Conservation (phyloP, 2,888 invertebrate genomes). For the Loripinus fragilis region DNA sequence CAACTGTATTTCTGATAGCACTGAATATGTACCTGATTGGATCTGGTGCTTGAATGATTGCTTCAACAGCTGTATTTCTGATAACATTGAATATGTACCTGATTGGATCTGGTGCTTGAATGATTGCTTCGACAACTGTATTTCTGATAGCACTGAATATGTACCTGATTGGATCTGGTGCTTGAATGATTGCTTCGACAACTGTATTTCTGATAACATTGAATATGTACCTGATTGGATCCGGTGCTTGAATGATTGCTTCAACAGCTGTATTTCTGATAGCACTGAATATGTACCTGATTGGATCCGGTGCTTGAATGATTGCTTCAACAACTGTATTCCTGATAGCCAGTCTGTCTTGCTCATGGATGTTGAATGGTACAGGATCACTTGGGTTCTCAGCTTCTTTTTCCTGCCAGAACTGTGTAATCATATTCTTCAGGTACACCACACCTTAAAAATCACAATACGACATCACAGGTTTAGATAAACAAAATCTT, state of each 20-base stretch:
- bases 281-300: no score
- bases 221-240: constrained; percentile 92
- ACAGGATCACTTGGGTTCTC: constrained; percentile 79
- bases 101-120: no score
- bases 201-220: constrained; percentile 96
- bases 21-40: no score
- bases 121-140: no score
- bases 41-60: no score
- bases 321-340: constrained; percentile 98
- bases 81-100: no score
- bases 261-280: constrained; percentile 97
- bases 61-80: no score
- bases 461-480: background rate
- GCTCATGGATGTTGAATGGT: constrained; percentile 96
- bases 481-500: no score
- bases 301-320: constrained; percentile 95
- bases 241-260: constrained; percentile 96
- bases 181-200: constrained; percentile 97
- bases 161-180: constrained; percentile 94
- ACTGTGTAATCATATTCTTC: constrained; percentile 95
- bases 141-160: no score
- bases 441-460: constrained; percentile 93
- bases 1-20: no score
- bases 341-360: constrained; percentile 96
- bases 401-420: constrained; percentile 89